Evolutionary conservation across 1,140 invertebrate genomes (phyloP).

Genomic region (Atta cephalotes): DNA sequence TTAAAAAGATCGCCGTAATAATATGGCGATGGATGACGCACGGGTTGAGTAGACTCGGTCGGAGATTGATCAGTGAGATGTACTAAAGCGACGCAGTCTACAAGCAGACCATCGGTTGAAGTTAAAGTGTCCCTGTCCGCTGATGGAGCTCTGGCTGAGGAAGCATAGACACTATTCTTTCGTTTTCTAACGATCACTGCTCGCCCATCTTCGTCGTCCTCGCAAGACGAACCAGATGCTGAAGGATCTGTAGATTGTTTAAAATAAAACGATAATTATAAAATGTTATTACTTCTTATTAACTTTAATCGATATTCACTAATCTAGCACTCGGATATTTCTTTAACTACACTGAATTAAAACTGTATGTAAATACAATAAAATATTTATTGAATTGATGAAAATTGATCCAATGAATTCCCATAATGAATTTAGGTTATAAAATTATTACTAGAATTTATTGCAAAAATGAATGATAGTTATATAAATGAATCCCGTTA

Average conservation of each 20-base stretch:
- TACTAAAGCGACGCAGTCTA: constrained; percentile 82
- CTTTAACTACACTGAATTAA: too few relatives aligned
- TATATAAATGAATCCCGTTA: too few relatives aligned
- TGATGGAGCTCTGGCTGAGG: constrained; percentile 58
- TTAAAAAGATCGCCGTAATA: constrained; percentile 92
- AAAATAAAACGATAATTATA: not conserved
- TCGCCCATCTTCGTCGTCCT: constrained; percentile 79
- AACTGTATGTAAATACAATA: too few relatives aligned
- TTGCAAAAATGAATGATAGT: too few relatives aligned
- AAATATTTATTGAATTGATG: too few relatives aligned
- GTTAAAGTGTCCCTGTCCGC: constrained; percentile 66
- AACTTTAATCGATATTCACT: too few relatives aligned
- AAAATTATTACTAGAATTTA: too few relatives aligned
- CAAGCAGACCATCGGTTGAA: constrained; percentile 71
- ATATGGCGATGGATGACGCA: constrained; percentile 91
- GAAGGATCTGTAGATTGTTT: constrained; percentile 78
- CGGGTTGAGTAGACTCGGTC: constrained; percentile 83
- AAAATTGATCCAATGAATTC: too few relatives aligned
- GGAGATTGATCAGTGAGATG: constrained; percentile 83
- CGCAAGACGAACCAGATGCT: constrained; percentile 81
- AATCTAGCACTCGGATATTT: too few relatives aligned
- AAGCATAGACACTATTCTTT: constrained; percentile 74
- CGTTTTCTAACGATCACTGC: constrained; percentile 71
- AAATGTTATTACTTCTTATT: not conserved
- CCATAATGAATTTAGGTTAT: too few relatives aligned